Conservation (phyloP, 1,140 invertebrate genomes). For the Wiebesia pumilae region DNA sequence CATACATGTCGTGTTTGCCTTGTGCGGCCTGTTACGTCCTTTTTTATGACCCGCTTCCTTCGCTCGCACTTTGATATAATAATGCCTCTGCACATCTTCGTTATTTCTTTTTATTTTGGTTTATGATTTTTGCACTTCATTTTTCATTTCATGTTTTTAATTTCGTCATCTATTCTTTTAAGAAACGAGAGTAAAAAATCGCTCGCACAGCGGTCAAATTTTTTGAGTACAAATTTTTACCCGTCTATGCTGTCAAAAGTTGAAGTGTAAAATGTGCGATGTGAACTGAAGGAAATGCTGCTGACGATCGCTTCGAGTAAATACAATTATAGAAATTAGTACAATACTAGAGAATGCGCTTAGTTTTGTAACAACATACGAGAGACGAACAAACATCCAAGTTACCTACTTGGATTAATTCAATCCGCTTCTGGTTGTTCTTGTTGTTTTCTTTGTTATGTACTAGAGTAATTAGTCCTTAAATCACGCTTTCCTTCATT, state of each 20-base stretch:
- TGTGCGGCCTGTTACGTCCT: not conserved
- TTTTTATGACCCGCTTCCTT: not conserved
- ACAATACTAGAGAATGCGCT: slow-evolving; percentile 24
- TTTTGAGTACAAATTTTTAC: not conserved
- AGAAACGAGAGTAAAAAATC: too few relatives aligned
- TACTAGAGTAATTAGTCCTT: slow-evolving; percentile 14
- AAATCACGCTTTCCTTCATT: slow-evolving; percentile 30
- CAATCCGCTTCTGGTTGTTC: not conserved
- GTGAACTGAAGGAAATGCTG: not conserved
- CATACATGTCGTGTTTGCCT: slow-evolving; percentile 57
- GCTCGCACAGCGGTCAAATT: too few relatives aligned
- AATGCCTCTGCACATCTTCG: too few relatives aligned
- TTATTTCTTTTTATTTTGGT: not conserved
- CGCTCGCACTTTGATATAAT: too few relatives aligned
- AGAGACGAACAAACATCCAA: slow-evolving; percentile 42
- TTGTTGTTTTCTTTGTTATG: not conserved
- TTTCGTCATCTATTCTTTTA: not conserved
- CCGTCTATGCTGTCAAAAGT: not conserved
- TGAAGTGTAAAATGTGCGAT: not conserved
- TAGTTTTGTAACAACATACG: slow-evolving; percentile 43
- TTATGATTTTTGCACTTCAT: too few relatives aligned
- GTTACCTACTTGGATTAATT: slow-evolving; percentile 49
- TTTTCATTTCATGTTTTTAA: not conserved
- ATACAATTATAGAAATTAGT: slow-evolving; percentile 39
- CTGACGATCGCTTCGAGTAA: slow-evolving; percentile 15